Percentiles rank a stretch among this genome's conserved stretches.
Evolutionary conservation across 2,113 vertebrate genomes (phyloP).

Genomic region (Parotia lawesii): DNA sequence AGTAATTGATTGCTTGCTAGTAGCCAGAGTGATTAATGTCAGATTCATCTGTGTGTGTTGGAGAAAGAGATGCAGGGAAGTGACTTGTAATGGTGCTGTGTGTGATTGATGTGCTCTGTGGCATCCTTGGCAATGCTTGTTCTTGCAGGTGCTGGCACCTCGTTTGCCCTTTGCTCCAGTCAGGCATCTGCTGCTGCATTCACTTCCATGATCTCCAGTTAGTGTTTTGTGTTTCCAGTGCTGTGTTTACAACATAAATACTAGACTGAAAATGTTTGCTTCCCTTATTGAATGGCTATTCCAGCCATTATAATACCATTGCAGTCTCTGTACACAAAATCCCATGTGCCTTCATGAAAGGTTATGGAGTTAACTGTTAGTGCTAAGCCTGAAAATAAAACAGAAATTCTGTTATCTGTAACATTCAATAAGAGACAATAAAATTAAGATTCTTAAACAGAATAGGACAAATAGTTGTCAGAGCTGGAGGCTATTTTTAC

Average conservation of each 20-base stretch:
- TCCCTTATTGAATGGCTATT: background rate
- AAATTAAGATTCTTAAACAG: background rate
- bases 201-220: background rate
- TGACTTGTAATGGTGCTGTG: background rate
- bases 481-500: background rate
- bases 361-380: background rate
- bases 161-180: background rate
- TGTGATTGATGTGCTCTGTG: background rate
- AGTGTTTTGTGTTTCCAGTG: background rate
- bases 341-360: background rate
- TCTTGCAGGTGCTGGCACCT: background rate
- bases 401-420: background rate
- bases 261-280: background rate
- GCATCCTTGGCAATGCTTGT: background rate
- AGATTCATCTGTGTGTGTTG: background rate
- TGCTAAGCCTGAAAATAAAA: background rate
- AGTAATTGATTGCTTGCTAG: slow-evolving; percentile 24
- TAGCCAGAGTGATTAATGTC: slow-evolving; percentile 27
- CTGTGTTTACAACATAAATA: background rate
- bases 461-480: background rate
- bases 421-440: background rate
- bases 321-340: background rate
- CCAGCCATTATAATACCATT: background rate
- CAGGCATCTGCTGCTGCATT: background rate
- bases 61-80: background rate